A percentile compares a stretch with the other conserved stretches of the same genome.
Conservation (phyloP, 2,888 invertebrate species). For the Thymelicus sylvestris region DNA sequence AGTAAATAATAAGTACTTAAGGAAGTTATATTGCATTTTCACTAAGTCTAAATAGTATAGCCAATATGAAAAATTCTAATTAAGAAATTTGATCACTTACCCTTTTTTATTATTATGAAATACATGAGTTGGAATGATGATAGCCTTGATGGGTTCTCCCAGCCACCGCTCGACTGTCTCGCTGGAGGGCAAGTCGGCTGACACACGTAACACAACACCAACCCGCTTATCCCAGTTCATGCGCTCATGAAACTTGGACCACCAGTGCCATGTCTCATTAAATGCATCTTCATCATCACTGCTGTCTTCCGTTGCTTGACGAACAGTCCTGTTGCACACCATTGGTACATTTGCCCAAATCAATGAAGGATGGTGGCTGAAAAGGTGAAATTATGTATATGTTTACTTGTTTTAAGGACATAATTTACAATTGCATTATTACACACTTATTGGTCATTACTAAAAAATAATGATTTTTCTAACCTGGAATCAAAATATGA, state of each 20-base stretch:
- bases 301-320: constrained; percentile 57
- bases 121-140: constrained; percentile 91
- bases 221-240: constrained; percentile 84
- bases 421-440: not conserved
- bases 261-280: constrained; percentile 92
- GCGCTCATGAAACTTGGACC: constrained; percentile 88
- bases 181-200: constrained; percentile 90
- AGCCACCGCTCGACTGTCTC: constrained; percentile 93
- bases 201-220: constrained; percentile 91
- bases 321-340: constrained; percentile 66
- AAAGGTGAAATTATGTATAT: constrained; percentile 42
- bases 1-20: too few relatives aligned
- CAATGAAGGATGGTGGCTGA: constrained; percentile 75
- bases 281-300: constrained; percentile 73
- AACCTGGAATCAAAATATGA: constrained; percentile 77
- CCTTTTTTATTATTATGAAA: constrained; percentile 96
- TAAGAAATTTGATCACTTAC: constrained; percentile 80
- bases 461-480: constrained; percentile 29
- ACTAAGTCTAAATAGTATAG: too few relatives aligned
- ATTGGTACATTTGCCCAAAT: constrained; percentile 90
- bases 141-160: constrained; percentile 96
- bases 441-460: not conserved
- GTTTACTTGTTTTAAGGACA: not conserved
- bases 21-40: too few relatives aligned
- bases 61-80: too few relatives aligned